Base-by-base conservation (phyloP, 2,888 invertebrate species). In the Margaritifera margaritifera region DNA sequence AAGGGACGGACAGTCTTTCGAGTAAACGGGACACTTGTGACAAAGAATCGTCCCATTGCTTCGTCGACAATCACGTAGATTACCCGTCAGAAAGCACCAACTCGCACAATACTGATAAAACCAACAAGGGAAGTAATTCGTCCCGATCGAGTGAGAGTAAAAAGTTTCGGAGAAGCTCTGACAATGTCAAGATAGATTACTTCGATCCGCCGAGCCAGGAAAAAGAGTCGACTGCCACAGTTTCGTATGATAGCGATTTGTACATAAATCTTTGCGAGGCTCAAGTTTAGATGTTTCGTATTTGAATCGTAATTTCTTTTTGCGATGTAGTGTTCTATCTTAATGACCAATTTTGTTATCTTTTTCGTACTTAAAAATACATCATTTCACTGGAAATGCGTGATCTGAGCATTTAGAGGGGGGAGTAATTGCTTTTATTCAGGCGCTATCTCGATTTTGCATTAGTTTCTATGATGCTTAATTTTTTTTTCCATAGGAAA, bases 151-250 rank as follows among this genome's bases (percentile, higher is more conserved):
- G 71, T 25, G 77, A 80, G 62, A 60, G 66, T 20, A 75, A 80
- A 64, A 84, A 83, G 69, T 80, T 80, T 57, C 84, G 84, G 70
- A 81, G 84, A 64, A 84, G 78, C 64, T 83, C 82, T 25, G 85
- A 84, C 66, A 80, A 84, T 53, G 83, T 85, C 27, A 80, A 79
- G 70, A 70, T 81, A 60, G 86, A 86, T 62, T 77, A 81, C 50
- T 85, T 85, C 78, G 86, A 86, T 68, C 86, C 86, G n/a, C 86
- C 86, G 20, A 85, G 85, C 66, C 85, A 85, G 69, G 86, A 86
- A 69, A 86, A 86, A 64, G 86, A 86, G 75, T 86, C 86, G 18
- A 86, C 86, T 24, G 86, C 86, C 53, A 86, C 86, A 15, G 85
- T 86, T 66, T 86, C 86, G 54, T 86, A 86, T 67, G 86, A 86